These are phyloP conservation scores for Unio pictorum DNA, from an alignment of 2,888 invertebrate species.

Conservation along the genomic window DNA sequence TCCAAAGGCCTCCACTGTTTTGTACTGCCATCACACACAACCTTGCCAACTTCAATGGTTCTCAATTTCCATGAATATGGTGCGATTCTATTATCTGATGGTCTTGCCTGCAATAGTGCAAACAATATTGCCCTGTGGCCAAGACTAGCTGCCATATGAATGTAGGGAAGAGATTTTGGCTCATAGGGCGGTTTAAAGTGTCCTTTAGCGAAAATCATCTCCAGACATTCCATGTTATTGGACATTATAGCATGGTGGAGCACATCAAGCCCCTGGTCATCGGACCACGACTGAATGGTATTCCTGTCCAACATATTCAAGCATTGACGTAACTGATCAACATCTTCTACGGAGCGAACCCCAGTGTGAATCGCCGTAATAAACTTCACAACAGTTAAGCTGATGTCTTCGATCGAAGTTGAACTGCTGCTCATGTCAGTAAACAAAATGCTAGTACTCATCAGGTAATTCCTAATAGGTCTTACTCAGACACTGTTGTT, in stretches of 20 bases:
- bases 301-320: constrained; percentile 35
- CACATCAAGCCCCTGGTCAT: constrained; percentile 50
- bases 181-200: constrained; percentile 55
- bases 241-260: constrained; percentile 61
- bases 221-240: constrained; percentile 54
- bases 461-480: too few species aligned
- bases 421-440: too few species aligned
- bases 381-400: too few species aligned
- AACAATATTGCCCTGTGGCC: constrained; percentile 51
- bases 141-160: constrained; percentile 59
- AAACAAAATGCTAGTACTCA: too few species aligned
- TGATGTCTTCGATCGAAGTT: too few species aligned
- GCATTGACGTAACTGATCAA: constrained; percentile 16
- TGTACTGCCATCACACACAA: constrained; percentile 3
- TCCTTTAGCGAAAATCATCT: constrained; percentile 51
- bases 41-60: constrained; percentile 17
- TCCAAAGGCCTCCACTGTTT: constrained; percentile 49
- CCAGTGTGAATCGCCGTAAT: too few species aligned
- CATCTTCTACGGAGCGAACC: constrained; percentile 25
- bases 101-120: constrained; percentile 54
- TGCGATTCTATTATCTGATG: constrained; percentile 39
- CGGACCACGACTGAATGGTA: constrained; percentile 36
- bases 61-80: constrained; percentile 21
- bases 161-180: constrained; percentile 47
- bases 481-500: too few species aligned